Base-by-base conservation (phyloP, 1,140 invertebrate genomes). In the Gryon sp. region DNA sequence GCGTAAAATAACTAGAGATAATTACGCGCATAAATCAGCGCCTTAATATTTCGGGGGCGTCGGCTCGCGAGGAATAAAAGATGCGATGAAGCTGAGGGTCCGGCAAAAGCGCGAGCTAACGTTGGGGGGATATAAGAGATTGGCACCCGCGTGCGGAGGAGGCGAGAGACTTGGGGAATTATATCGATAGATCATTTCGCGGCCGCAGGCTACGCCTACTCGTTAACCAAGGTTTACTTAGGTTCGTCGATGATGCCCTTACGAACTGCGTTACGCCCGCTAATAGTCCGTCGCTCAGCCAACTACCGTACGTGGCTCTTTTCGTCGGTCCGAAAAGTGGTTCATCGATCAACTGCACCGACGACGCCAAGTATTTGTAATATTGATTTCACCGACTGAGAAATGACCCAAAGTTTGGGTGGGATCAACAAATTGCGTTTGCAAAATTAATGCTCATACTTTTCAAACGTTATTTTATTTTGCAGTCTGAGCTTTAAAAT, bases 21-120 rank as follows among this genome's bases (percentile, higher is more conserved):
- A 88, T 88, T 87, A 86, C 86, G 79, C 38, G 87, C 86, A 89
- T 89, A 89, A 89, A 89, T 89, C 87, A 88, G 79, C 65, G 79
- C 75, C 82, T 88, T 88, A 87, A 88, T 89, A 88, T 87, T n/a
- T 88, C 82, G 86, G 82, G 85, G 87, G 87, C 86, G 86, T 83
- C 80, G 80, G 84, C 40, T 72, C 70, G 70, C 66, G 57, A 65
- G 41, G 66, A 41, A 57, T 45, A 66, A 68, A 77, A 55, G 57
- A 48, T 41, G 69, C 24, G 41, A 24, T 30, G 52, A n/a, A 52
- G 48, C 34, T 32, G 30, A 69, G 45, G 48, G 38, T 34, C 9
- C 32, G 50, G 53, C 24, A 62, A 38, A n/a, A 48, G 72, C 66
- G 72, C 60, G 53, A 57, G 18, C 16, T 18, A n/a, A 34, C 5